Conservation (phyloP, 1,140 invertebrate genomes). For the Pogonognathellus flavescens region DNA sequence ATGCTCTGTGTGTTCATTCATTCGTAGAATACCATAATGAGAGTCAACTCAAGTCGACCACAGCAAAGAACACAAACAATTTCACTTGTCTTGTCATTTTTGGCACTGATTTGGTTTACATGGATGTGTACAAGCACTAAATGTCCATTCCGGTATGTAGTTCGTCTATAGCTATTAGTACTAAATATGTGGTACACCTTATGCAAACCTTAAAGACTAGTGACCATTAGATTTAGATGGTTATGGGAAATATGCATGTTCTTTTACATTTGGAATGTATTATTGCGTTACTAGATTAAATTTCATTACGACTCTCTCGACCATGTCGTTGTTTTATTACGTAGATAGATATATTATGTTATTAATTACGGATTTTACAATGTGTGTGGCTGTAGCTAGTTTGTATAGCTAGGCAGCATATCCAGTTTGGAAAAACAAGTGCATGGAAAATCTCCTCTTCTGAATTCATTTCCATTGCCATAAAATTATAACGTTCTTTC, state of each 20-base stretch:
- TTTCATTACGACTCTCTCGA: slow-evolving; percentile 29
- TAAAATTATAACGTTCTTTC: too few species aligned
- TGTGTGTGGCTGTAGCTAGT: too few species aligned
- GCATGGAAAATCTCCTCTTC: slow-evolving; percentile 34
- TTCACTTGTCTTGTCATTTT: slow-evolving; percentile 50
- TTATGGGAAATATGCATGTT: too few species aligned
- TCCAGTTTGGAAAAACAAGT: slow-evolving; percentile 43
- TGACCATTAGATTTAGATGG: slow-evolving; percentile 3
- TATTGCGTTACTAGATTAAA: slow-evolving; percentile 7
- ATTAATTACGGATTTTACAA: too few species aligned
- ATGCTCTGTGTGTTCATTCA: slow-evolving; percentile 19
- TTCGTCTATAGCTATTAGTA: too few species aligned
- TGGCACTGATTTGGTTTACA: slow-evolving; percentile 48
- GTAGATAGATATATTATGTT: too few species aligned
- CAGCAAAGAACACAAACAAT: slow-evolving; percentile 33
- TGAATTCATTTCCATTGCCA: background rate
- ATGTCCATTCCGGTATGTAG: too few species aligned
- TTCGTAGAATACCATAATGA: slow-evolving; percentile 48
- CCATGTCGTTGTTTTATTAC: background rate
- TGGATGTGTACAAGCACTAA: slow-evolving; percentile 4
- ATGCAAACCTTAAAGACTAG: background rate
- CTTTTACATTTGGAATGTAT: background rate
- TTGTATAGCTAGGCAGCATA: too few species aligned
- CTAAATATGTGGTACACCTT: too few species aligned
- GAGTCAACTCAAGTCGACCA: slow-evolving; percentile 5